Evolutionary conservation across 2,113 vertebrate species (phyloP), one percentile per base, ranked within the genome.

Genomic region (Solea senegalensis): DNA sequence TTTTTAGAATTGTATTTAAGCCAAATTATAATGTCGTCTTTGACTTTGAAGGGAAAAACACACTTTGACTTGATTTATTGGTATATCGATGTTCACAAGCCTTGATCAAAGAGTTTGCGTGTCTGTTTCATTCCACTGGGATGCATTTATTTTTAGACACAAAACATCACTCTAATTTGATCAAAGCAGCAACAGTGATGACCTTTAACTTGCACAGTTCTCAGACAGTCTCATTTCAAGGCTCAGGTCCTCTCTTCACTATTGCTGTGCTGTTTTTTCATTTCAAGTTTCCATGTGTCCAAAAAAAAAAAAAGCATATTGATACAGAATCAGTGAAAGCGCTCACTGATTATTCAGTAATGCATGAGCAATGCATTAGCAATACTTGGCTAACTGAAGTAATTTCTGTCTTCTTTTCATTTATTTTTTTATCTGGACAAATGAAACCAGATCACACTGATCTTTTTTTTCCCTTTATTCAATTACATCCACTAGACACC

Each of bases 21-120:
- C 48, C 9, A 66, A 64, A 65, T 72, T 57, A 53, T 41, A 6
- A 73, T 43, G 7, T 45, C 27, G 41, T 53, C 28, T 55, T 44
- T 78, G n/a, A 34, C 67, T 87, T 88, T 82, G 80, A 85, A 80
- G 59, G 78, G 72, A 41, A 78, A 70, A 67, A 64, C 28, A 59
- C 27, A 41, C 45, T 73, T 84, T 72, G 41, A 76, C 66, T 64
- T 57, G 41, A 74, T 69, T 77, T 69, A 74, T 77, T 82, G 49
- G 41, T 50, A 3, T 71, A 78, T 85, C 12, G 50, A 85, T 84
- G 65, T 66, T 70, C 27, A 34, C 5, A 63, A 34, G 53, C 61
- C 51, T 69, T 84, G 83, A 90, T 86, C 85, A 90, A 91, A 91
- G 80, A 43, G 1, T 74, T 66, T 76, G n/a, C 53, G 21, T 69